Evolutionary conservation across 2,888 invertebrate species (phyloP).

Genomic region (Spisula solida): DNA sequence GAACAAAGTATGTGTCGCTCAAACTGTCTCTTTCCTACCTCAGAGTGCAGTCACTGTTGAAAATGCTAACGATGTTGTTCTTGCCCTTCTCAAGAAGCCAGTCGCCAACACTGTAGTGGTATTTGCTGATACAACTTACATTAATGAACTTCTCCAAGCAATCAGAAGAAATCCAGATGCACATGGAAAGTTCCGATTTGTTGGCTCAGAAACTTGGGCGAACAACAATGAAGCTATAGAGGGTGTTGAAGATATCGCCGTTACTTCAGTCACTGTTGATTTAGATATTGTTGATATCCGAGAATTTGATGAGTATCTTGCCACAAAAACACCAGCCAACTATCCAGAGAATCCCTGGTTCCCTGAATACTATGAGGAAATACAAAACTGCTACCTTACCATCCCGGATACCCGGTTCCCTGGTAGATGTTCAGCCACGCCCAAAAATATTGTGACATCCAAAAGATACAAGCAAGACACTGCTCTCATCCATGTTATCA

Average conservation of each 20-base stretch:
- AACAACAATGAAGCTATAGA: conserved; percentile 75
- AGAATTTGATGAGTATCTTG: conserved; percentile 82
- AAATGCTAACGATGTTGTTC: conserved; percentile 79
- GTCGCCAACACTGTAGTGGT: conserved; percentile 83
- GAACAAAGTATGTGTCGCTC: conserved; percentile 82
- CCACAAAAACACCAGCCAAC: conserved; percentile 78
- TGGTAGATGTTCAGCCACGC: conserved; percentile 68
- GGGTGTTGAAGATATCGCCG: conserved; percentile 73
- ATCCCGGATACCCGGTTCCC: conserved; percentile 71
- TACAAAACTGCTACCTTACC: conserved; percentile 86
- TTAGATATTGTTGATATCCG: conserved; percentile 79
- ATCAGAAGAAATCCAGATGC: conserved; percentile 75
- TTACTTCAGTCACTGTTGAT: conserved; percentile 77
- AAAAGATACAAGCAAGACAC: conserved; percentile 81
- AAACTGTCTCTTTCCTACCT: conserved; percentile 79
- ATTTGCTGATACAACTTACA: conserved; percentile 79
- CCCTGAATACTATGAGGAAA: conserved; percentile 87
- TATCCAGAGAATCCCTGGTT: conserved; percentile 88
- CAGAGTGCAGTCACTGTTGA: conserved; percentile 75
- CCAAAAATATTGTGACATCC: conserved; percentile 72
- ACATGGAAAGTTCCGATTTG: conserved; percentile 76
- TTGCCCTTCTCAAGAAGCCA: conserved; percentile 78
- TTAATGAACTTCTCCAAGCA: conserved; percentile 80
- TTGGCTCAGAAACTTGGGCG: conserved; percentile 83
- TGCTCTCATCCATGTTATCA: conserved; percentile 83